Evolutionary conservation across 2,888 invertebrate genomes (phyloP), one percentile per base, ranked within the genome.

Genomic region (Capitulum mitella): DNA sequence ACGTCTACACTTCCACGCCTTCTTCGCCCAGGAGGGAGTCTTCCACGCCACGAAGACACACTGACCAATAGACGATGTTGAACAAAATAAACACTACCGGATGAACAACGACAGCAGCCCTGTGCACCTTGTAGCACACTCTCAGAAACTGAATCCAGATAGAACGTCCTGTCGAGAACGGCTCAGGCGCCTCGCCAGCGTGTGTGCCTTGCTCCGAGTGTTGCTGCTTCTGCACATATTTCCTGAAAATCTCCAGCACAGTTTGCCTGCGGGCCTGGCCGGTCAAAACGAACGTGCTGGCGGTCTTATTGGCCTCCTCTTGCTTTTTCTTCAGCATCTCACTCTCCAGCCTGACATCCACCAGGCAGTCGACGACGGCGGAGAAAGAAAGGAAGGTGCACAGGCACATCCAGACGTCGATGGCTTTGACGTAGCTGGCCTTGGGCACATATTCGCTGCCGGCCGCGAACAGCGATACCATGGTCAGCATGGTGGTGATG

Each of bases 401-500:
- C 54, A 54, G 6, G 26, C 54, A 14, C 54, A 54, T 54, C 54
- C 54, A 54, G 1, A 54, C 26, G 54, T 54, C 54, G 54, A 54
- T 54, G 54, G 54, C 54, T 26, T 54, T 54, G 54, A 54, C 54
- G 54, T 54, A 54, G 54, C 54, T 54, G 19, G 26, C 54, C 26
- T 54, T 54, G 22, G 54, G 54, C 19, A 54, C 54, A 26, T 54
- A 54, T 6, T 54, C 54, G 54, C 89, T 89, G 83, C 90, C 90
- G 77, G 90, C 90, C 84, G 90, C 90, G 84, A 90, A 90, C 90
- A 90, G 90, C 79, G 90, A 90, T 84, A 90, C 89, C 46, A 90
- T 86, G 0, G 90, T 90, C 3, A 90, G 87, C 22, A 90, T 85
- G 10, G 90, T 90, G n/a, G n/a, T n/a, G n/a, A n/a, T n/a, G n/a